Evolutionary conservation across 2,797 vertebrate species (phyloP).

Genomic region (Enteromius radiatus): DNA sequence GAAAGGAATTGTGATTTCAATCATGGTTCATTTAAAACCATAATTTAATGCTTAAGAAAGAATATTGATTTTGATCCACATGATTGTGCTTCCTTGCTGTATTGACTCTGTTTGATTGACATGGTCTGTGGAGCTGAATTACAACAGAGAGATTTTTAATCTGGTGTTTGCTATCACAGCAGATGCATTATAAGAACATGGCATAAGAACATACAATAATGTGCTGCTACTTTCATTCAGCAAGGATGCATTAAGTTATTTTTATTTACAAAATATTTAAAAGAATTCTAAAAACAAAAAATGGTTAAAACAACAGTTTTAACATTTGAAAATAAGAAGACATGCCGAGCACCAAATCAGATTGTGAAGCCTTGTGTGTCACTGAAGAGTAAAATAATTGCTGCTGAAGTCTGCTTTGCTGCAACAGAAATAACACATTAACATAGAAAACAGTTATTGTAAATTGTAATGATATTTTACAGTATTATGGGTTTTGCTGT

Average conservation of each 20-base stretch:
- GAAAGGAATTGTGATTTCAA: too few relatives aligned
- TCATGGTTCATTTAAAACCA: not conserved
- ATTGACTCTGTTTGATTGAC: not conserved
- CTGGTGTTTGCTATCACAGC: not conserved
- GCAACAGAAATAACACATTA: not conserved
- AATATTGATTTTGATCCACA: slow-evolving; percentile 1
- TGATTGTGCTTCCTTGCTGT: slow-evolving; percentile 3
- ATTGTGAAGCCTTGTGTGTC: not conserved
- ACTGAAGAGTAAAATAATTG: not conserved
- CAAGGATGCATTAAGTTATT: not conserved
- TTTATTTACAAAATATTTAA: not conserved
- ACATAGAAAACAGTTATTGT: not conserved
- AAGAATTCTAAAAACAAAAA: not conserved
- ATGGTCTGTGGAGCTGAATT: not conserved
- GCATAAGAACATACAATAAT: not conserved
- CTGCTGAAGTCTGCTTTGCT: not conserved
- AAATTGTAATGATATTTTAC: not conserved
- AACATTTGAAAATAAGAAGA: too few relatives aligned
- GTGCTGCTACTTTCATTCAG: not conserved
- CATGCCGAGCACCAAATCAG: not conserved
- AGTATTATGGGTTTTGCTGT: not conserved
- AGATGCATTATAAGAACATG: not conserved
- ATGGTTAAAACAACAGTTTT: not conserved
- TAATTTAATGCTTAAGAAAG: not conserved
- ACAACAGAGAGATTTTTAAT: too few relatives aligned